phyloP scores from a whole-genome alignment of 2,113 vertebrate species.

The Dissostichus mawsoni region DNA sequence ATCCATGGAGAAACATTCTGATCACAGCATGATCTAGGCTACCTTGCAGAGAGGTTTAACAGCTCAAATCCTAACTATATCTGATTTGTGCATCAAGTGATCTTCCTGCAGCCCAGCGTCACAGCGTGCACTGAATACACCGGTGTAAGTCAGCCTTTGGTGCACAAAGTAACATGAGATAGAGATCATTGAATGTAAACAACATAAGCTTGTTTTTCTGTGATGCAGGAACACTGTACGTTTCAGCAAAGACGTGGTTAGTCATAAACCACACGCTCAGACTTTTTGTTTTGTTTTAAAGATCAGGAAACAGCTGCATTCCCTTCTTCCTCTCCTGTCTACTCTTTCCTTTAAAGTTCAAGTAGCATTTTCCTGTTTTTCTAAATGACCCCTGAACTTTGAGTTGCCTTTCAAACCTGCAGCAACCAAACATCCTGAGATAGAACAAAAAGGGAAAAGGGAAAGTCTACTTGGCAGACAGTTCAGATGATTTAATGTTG shows the following conservation, averaged over 20 bases:
- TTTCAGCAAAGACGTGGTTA: slow-evolving; percentile 27
- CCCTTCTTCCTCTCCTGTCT: slow-evolving; percentile 16
- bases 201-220: slow-evolving; percentile 33
- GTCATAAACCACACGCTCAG: slow-evolving; percentile 2
- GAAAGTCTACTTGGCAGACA: slow-evolving; percentile 49
- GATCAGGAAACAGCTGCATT: slow-evolving; percentile 35
- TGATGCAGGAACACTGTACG: not conserved
- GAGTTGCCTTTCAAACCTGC: slow-evolving; percentile 54
- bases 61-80: slow-evolving; percentile 13
- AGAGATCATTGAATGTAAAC: slow-evolving; percentile 16
- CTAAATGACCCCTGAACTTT: slow-evolving; percentile 55
- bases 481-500: slow-evolving; percentile 56
- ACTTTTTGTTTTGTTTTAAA: not conserved
- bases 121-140: slow-evolving; percentile 1
- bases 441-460: slow-evolving; percentile 10
- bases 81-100: slow-evolving; percentile 19
- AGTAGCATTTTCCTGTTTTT: slow-evolving; percentile 68
- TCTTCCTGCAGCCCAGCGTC: slow-evolving; percentile 24
- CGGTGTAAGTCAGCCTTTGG: not conserved
- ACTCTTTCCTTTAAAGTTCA: slow-evolving; percentile 44
- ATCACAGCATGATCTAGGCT: slow-evolving; percentile 1
- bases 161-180: slow-evolving; percentile 33
- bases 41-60: not conserved
- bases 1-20: slow-evolving; percentile 7
- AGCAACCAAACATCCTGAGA: slow-evolving; percentile 46